phyloP scores from a whole-genome alignment of 2,113 vertebrate species.

The Neolamprologus caudopunctatus region DNA sequence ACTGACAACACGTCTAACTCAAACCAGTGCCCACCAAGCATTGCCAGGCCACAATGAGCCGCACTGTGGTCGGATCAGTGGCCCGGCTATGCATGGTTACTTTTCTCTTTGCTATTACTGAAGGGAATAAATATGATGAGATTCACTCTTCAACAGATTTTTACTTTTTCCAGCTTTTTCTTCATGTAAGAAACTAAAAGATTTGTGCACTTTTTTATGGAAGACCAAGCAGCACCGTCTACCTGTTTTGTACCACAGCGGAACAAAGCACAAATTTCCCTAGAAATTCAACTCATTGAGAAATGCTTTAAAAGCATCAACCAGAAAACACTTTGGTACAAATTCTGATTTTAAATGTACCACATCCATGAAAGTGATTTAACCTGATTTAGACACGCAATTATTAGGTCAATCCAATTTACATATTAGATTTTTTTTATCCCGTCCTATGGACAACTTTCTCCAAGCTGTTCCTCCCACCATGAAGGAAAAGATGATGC shows the following conservation, averaged over 20 bases:
- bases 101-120: background rate
- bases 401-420: background rate
- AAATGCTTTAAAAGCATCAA: background rate
- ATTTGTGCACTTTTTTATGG: background rate
- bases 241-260: background rate
- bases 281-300: background rate
- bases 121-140: background rate
- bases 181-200: background rate
- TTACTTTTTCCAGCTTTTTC: background rate
- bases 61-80: background rate
- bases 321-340: background rate
- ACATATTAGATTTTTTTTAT: background rate
- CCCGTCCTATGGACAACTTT: background rate
- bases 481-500: background rate
- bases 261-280: background rate
- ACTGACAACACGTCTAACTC: background rate
- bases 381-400: background rate
- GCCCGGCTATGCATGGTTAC: background rate
- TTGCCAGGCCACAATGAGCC: constrained; percentile 7
- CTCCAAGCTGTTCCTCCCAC: background rate
- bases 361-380: background rate
- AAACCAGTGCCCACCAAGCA: background rate
- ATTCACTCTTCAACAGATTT: background rate
- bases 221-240: background rate
- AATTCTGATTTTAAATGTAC: background rate